A percentile compares a stretch with the other conserved stretches of the same genome.
These are phyloP conservation scores for Callyntrura guangdongensis DNA, from an alignment of 2,888 invertebrate genomes.

Conservation along the genomic window DNA sequence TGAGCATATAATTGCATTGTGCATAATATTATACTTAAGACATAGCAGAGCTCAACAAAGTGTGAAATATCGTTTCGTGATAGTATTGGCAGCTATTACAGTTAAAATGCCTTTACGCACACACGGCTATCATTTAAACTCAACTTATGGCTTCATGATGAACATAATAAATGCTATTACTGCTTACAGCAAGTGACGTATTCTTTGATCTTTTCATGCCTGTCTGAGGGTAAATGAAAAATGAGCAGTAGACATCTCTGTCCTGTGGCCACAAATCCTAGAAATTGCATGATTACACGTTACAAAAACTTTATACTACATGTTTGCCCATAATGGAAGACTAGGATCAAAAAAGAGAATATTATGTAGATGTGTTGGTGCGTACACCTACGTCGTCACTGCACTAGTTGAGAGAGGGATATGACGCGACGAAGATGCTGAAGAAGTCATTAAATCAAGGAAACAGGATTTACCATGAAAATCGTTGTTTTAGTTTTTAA, in stretches of 20 bases:
- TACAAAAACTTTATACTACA: slow-evolving; percentile 56
- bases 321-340: slow-evolving; percentile 13
- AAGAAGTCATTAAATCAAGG: slow-evolving; percentile 66
- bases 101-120: slow-evolving; percentile 44
- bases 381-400: not conserved
- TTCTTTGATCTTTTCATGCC: slow-evolving; percentile 44
- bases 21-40: too few relatives aligned
- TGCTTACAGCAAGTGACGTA: not conserved
- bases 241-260: slow-evolving; percentile 60
- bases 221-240: slow-evolving; percentile 63
- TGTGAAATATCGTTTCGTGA: slow-evolving; percentile 46
- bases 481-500: slow-evolving; percentile 62
- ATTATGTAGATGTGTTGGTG: not conserved
- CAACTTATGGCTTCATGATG: slow-evolving; percentile 31
- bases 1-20: not conserved
- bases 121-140: slow-evolving; percentile 20
- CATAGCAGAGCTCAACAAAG: not conserved
- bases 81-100: slow-evolving; percentile 36
- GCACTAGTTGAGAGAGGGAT: not conserved
- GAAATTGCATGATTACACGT: slow-evolving; percentile 73
- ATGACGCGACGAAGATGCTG: not conserved
- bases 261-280: slow-evolving; percentile 63
- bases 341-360: not conserved
- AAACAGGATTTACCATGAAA: slow-evolving; percentile 69
- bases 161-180: slow-evolving; percentile 29